Base-by-base conservation (phyloP, 1,140 invertebrate genomes). In the Drosophila mojavensis region DNA sequence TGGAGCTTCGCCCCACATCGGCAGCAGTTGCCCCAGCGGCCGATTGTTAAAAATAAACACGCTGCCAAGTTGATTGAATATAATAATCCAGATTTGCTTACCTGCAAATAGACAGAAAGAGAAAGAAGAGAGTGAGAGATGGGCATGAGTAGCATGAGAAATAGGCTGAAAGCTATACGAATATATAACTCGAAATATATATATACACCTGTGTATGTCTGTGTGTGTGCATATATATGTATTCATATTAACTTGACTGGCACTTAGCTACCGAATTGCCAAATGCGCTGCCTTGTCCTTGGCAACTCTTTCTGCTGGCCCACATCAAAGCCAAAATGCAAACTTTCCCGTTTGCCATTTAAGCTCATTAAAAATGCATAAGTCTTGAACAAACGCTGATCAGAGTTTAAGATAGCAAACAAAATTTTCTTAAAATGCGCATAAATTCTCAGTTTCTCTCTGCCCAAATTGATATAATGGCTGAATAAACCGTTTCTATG, bases 331-430 rank as follows among this genome's bases (percentile, higher is more conserved):
- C 51, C 53, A 15, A 54, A 62, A 65, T 26, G 41, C 76, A 62
- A 77, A 65, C 55, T 45, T 53, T 39, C 41, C 33, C 54, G 58
- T 17, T 33, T 15, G 47, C 68, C 77, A 77, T 80, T 84, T 84
- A 55, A 51, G 41, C 70, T 83, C 84, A 88, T 88, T 89, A 84
- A 81, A 84, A 88, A 81, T 88, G 63, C 80, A 90, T 58, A 72
- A 89, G 62, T 24, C 13, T 17, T 5, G 24, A 33, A 47, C 63
- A 28, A 55, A 26, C 24, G 71, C 43, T 50, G 51, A 62, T 63
- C 68, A 58, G n/a, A 55, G 13, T 45, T 41, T 7, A 24, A 4
- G n/a, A 26, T 28, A 24, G 13, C 55, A 54, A 24, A 6, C 13
- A 47, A 60, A 41, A 47, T 36, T 24, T 24, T 11, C 24, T 6